Percentiles rank a stretch among this genome's conserved stretches.
phyloP scores from a whole-genome alignment of 92 coral and sea anemone species.

The Galaxea fascicularis region DNA sequence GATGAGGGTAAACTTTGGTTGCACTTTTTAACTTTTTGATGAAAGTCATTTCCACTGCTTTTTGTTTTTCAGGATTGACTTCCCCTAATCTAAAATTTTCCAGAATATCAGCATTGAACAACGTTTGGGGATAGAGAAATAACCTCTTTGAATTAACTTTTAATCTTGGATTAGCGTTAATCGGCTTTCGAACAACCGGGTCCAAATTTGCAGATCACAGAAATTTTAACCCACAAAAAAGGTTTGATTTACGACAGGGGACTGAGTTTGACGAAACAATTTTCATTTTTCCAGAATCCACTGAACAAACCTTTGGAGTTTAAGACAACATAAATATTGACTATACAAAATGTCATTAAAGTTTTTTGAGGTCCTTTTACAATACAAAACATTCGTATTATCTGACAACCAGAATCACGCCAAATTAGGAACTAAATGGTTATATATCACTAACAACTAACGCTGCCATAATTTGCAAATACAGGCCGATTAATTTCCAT shows the following conservation, averaged over 20 bases:
- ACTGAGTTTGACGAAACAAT: background rate
- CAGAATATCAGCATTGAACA: no score
- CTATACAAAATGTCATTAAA: slow-evolving; percentile 32
- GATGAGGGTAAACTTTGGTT: no score
- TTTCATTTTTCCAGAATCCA: background rate
- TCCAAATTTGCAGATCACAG: background rate
- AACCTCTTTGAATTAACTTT: no score
- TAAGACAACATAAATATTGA: slow-evolving; percentile 30
- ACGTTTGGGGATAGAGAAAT: no score
- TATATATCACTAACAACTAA: background rate
- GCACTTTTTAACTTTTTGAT: no score
- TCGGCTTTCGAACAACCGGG: no score
- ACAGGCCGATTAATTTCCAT: background rate
- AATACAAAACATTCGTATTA: background rate
- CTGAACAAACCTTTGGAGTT: background rate
- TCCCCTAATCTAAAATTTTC: no score
- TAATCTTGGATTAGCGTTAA: no score
- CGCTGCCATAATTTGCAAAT: background rate
- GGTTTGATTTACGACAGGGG: background rate
- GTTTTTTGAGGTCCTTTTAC: background rate
- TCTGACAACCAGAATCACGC: background rate
- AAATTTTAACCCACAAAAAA: background rate
- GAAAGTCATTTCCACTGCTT: no score
- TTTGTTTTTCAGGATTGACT: no score
- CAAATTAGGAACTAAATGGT: no score